Base-by-base conservation (phyloP, 2,888 invertebrate genomes). In the Hirudinaria manillensis region DNA sequence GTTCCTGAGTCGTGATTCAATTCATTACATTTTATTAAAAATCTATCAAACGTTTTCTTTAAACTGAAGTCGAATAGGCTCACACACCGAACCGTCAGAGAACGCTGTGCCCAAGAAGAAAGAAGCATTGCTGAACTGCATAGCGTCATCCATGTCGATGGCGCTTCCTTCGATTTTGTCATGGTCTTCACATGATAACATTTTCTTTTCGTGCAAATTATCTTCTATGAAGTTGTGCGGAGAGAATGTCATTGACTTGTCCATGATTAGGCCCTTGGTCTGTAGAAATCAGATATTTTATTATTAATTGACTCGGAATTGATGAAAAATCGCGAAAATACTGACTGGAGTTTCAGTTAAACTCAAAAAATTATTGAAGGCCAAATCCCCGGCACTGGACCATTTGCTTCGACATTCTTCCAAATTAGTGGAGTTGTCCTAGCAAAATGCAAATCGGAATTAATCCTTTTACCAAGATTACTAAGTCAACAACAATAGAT, bases 331-430 rank as follows among this genome's bases (percentile, higher is more conserved):
- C 45, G 13, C 21, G 10, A 6, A 66, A 19, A 51, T 51, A 79
- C 83, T 80, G 80, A 85, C 85, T 27, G 85, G 85, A 34, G 85
- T 85, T 80, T 85, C 85, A 29, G 85, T 84, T 36, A 82, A 77
- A 24, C 74, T 67, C 38, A 83, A 51, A 6, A 80, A 79, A 34
- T 83, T 81, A 34, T 75, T 78, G 66, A 78, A 32, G 13, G 72
- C 75, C 16, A 78, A 72, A 16, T 88, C 88, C 77, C 87, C 87
- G 10, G 87, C 84, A 21, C 87, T 87, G 7, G 89, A 88, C 91
- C 92, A 93, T 72, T 90, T 89, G 27, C 89, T 89, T 3, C 91
- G 91, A 10, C 94, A 87, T 0, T 92, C 92, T 86, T 93, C 61
- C 10, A 29, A 24, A 61, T 19, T 61, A 61, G 29, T 29, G 61